Evolutionary conservation across 2,888 invertebrate species (phyloP), one percentile per base, ranked within the genome.

Genomic region (Amphipoea lucens): DNA sequence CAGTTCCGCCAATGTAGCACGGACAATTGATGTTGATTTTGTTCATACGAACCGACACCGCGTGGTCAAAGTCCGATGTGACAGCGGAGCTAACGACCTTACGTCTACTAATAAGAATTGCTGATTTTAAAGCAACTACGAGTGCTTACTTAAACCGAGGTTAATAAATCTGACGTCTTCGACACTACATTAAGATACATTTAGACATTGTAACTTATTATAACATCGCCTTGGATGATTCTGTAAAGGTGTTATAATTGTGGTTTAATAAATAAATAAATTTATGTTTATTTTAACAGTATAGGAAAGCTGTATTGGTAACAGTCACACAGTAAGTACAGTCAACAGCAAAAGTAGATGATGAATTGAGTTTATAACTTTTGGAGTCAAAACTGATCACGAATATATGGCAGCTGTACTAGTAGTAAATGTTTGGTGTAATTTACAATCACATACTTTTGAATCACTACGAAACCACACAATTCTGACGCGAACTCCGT

Each of bases 1-100:
- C 60, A 40, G 73, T 88, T 85, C 82, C 83, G 84, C 66, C 74
- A 84, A 87, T 82, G 76, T 79, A 65, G 45, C 81, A 72, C 78
- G 67, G 86, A 92, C 93, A 93, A 93, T 93, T 92, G 92, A 91
- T 92, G 92, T 93, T 92, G 90, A 92, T 92, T 88, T 90, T 90
- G 88, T 89, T 86, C 80, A 87, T 82, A 86, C 73, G 82, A 87
- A 86, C 82, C 79, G 85, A 83, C 84, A 89, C 88, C 82, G 86
- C 45, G 71, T 78, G 91, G 66, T 60, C 93, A 93, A 94, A 94
- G 94, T 93, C 92, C 93, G 85, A 63, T 69, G 14, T 72, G 83
- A 78, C 74, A 80, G 77, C 73, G 65, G 77, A 85, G 89, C 91
- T 87, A 90, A 89, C 90, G 90, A 90, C 90, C 91, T 90, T 85